These are phyloP conservation scores for Pontoporia blainvillei DNA, from an alignment of 2,113 vertebrate species.

Conservation along the genomic window DNA sequence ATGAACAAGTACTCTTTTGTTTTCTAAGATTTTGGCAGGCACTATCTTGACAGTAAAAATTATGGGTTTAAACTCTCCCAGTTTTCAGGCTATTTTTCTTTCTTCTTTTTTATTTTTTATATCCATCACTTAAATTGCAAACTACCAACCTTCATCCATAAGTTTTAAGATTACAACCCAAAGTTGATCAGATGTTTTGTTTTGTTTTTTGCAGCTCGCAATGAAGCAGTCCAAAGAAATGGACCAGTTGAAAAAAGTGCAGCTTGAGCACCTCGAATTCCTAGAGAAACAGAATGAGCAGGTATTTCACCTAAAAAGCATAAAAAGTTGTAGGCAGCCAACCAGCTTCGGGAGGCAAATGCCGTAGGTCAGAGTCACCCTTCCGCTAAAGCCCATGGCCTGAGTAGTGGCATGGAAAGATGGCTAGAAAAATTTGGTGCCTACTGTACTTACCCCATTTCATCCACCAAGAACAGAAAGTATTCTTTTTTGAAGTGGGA, in stretches of 20 bases:
- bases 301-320: slow-evolving; percentile 81
- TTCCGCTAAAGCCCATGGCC: background rate
- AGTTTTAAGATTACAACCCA: background rate
- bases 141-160: background rate
- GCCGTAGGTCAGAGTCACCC: fast-evolving
- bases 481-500: background rate
- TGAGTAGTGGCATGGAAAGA: background rate
- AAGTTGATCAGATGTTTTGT: background rate
- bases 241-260: slow-evolving; percentile 96
- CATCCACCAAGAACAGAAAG: background rate
- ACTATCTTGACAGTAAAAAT: background rate
- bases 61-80: background rate
- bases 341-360: background rate
- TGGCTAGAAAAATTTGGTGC: background rate
- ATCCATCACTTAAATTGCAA: background rate
- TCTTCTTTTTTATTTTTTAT: background rate
- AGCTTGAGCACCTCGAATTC: slow-evolving; percentile 94
- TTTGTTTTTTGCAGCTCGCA: slow-evolving; percentile 84
- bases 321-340: background rate
- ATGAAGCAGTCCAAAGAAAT: slow-evolving; percentile 99
- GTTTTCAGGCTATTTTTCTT: background rate
- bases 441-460: background rate
- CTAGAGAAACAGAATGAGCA: slow-evolving; percentile 98
- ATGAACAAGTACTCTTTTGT: background rate
- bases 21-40: slow-evolving; percentile 9